Evolutionary conservation across 2,888 invertebrate genomes (phyloP).

Genomic region (Agrilus cyanescens): DNA sequence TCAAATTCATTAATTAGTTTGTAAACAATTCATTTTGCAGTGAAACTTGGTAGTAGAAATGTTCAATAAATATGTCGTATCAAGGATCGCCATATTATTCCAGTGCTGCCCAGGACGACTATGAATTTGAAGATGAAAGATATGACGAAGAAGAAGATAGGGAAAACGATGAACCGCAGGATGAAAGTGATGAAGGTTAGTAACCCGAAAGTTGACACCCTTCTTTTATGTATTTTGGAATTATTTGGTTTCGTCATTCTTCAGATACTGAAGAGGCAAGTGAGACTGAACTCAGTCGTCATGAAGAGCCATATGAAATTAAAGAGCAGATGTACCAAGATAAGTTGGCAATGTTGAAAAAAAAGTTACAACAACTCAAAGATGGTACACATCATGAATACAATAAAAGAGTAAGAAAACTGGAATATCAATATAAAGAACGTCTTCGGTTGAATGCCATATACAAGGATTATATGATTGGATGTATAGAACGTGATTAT

Average conservation of each 20-base stretch:
- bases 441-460: conserved; percentile 65
- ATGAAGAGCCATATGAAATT: conserved; percentile 70
- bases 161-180: conserved; percentile 48
- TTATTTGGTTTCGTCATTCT: conserved; percentile 9
- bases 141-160: conserved; percentile 60
- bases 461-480: conserved; percentile 68
- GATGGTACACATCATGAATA: conserved; percentile 82
- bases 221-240: conserved; percentile 10
- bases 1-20: too few species aligned
- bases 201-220: conserved; percentile 1
- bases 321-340: conserved; percentile 88
- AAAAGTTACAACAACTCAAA: conserved; percentile 78
- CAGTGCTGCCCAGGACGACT: conserved; percentile 52
- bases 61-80: conserved; percentile 43
- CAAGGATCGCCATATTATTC: conserved; percentile 57
- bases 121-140: conserved; percentile 61
- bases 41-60: background rate
- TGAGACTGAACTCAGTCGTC: conserved; percentile 82
- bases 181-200: conserved; percentile 48
- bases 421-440: conserved; percentile 75
- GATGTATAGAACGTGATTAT: conserved; percentile 80
- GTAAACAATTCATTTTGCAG: too few species aligned
- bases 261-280: conserved; percentile 94
- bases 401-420: conserved; percentile 62
- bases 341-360: conserved; percentile 76